Evolutionary conservation across 2,113 vertebrate species (phyloP), one percentile per base, ranked within the genome.

Genomic region (Chitala chitala): DNA sequence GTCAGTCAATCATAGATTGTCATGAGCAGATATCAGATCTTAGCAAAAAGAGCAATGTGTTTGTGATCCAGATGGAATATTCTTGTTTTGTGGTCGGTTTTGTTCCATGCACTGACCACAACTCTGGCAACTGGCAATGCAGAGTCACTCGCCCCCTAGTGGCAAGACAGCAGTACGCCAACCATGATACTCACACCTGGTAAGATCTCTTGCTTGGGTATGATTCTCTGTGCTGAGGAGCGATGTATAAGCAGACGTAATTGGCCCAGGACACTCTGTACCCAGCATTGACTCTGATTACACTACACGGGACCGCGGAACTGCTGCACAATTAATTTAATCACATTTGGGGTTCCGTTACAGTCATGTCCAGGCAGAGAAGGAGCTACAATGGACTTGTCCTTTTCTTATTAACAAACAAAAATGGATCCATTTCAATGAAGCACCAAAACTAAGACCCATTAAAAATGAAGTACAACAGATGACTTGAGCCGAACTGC

Each of bases 401-500:
- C 79, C 78, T 77, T 85, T 81, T 85, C 82, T 83, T 79, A 78
- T 77, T 29, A 80, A 87, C 80, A 78, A 77, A 77, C 53, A 76
- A 78, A 82, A 84, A 84, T 75, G 73, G 85, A 85, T 82, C 75
- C 79, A 78, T 75, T 83, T 87, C 86, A 86, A 81, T 75, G 76
- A 74, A 79, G 77, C 65, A 72, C 76, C 76, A 85, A 82, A 87
- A 85, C n/a, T 85, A 82, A 82, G 80, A 79, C 78, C 72, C 82
- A 87, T 88, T 86, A 85, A 88, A 86, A 83, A 90, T 87, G 76
- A 75, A 87, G 75, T 75, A n/a, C n/a, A n/a, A n/a, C 58, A 55
- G 63, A 73, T 78, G 81, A 84, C 38, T 72, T 77, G 78, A 86
- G 80, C 83, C 9, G 73, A 76, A 40, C 58, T 72, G 78, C 78